A percentile compares a stretch with the other conserved stretches of the same genome.
phyloP scores from a whole-genome alignment of 37 sponge, comb jelly and placozoan species.

The Geodia barretti region DNA sequence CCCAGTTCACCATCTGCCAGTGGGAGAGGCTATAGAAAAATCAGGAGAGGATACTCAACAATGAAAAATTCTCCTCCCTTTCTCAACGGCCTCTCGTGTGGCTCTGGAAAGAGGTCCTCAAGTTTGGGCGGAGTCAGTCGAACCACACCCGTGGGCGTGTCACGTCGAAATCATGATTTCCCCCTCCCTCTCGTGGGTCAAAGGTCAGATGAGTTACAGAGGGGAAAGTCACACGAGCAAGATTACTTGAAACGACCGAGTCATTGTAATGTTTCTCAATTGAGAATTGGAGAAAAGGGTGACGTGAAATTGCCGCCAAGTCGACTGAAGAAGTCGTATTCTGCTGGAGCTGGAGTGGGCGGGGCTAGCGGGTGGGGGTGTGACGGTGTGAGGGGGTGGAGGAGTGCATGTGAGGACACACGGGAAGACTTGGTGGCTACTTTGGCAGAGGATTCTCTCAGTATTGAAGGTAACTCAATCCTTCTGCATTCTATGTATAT shows the following conservation, averaged over 20 bases:
- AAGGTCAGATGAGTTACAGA: neutral
- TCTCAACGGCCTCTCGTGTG: neutral
- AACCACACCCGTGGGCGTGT: neutral
- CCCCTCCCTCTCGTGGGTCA: neutral
- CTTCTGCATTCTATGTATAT: too few relatives aligned
- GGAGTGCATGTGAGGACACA: neutral
- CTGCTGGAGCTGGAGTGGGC: neutral
- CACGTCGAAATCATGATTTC: neutral
- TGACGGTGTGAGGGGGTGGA: neutral
- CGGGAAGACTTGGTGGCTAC: neutral
- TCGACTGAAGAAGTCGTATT: neutral
- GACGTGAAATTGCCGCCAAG: too few relatives aligned
- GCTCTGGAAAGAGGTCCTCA: neutral
- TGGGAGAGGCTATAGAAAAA: neutral
- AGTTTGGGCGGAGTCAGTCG: neutral
- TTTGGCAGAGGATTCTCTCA: neutral
- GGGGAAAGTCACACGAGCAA: neutral
- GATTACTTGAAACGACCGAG: too few relatives aligned
- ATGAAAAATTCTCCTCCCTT: neutral
- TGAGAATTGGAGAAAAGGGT: neutral
- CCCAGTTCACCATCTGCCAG: neutral
- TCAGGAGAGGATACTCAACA: neutral
- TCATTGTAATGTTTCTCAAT: too few relatives aligned
- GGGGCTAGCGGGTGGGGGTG: neutral
- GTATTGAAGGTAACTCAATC: constrained; percentile 9